Evolutionary conservation across 1,140 invertebrate species (phyloP), one percentile per base, ranked within the genome.

Genomic region (Potamilus streckersoni): DNA sequence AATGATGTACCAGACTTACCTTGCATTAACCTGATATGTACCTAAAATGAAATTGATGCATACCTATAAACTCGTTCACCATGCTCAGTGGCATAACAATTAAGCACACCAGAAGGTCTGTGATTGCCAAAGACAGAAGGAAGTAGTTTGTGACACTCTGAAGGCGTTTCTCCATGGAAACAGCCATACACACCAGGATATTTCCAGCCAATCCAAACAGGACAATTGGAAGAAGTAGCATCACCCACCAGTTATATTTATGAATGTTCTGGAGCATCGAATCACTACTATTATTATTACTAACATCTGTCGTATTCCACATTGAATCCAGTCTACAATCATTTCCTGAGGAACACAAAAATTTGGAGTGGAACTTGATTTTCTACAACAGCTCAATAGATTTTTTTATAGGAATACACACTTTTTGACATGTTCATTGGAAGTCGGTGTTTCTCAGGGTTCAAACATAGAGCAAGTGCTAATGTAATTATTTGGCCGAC

Each of bases 91-190:
- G 93, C 86, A 96, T 94, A 14, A 96, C 93, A 17, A 95, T 91
- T 66, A 88, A 78, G 6, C 94, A 93, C 38, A 99, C 96, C 82
- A 98, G 94, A 80, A 98, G 94, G 90, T 99, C 97, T 65, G 97
- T 97, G 79, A 99, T 95, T 20, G 97, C 97, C 82, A 99, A 91
- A 14, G 96, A 98, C 38, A 97, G 96, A 82, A 98, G 92, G 91
- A 99, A 99, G 79, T 98, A 93, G 90, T 99, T 99, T 68, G 97
- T 96, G 82, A 98, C 96, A 84, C 96, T 93, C 84, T 97, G 93
- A 74, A 99, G 92, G 15, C 95, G 95, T 63, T 96, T 93, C 90
- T 98, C 97, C 62, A 96, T 97, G 90, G 96, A 97, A 83, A 99
- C 98, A 58, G 97, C 97, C 83, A 98, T 93, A 90, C 97, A 98